A percentile compares a stretch with the other conserved stretches of the same genome.
These are phyloP conservation scores for Limonius californicus DNA, from an alignment of 1,140 invertebrate genomes.

Conservation along the genomic window DNA sequence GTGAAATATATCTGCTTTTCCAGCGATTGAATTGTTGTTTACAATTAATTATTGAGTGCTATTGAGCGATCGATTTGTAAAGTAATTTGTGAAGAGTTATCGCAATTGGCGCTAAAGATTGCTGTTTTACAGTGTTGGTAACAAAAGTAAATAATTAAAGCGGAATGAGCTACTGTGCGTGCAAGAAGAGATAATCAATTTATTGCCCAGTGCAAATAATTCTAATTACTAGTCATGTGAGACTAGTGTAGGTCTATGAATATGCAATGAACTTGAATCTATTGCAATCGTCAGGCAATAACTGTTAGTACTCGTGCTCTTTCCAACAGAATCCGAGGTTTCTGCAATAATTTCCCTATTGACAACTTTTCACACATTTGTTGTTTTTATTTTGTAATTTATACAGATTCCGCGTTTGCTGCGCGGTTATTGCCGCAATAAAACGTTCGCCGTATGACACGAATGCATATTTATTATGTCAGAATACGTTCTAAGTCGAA, in stretches of 20 bases:
- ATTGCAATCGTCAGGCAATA: conserved; percentile 35
- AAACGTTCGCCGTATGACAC: conserved; percentile 18
- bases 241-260: conserved; percentile 40
- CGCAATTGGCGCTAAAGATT: too few relatives aligned
- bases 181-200: conserved; percentile 20
- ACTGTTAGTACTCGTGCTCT: background rate
- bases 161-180: background rate
- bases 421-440: conserved; percentile 14
- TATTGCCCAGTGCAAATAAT: conserved; percentile 40
- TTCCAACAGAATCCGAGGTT: background rate
- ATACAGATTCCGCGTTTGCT: background rate
- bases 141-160: background rate
- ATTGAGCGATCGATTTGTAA: too few relatives aligned
- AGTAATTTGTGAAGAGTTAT: too few relatives aligned
- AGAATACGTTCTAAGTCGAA: conserved; percentile 20
- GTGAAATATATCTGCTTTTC: too few relatives aligned
- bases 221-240: conserved; percentile 41
- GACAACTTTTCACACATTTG: background rate
- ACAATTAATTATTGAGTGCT: too few relatives aligned
- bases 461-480: conserved; percentile 24
- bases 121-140: background rate
- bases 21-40: too few relatives aligned
- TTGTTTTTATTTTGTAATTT: background rate
- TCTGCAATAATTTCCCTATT: background rate
- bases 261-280: conserved; percentile 42